Evolutionary conservation across 2,888 invertebrate genomes (phyloP), one percentile per base, ranked within the genome.

Genomic region (Perithous albicinctus): DNA sequence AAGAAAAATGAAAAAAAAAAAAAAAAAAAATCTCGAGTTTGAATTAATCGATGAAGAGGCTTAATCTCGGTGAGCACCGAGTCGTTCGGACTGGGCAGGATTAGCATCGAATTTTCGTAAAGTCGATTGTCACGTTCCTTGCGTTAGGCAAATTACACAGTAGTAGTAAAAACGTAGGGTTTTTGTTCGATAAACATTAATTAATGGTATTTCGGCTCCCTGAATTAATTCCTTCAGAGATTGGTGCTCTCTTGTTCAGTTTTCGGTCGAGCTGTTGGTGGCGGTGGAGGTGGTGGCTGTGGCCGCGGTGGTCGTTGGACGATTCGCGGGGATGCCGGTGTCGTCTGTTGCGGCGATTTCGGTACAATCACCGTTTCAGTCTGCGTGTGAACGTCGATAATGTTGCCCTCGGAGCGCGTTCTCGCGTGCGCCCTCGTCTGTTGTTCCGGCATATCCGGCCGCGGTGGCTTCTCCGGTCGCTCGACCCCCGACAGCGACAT

Each of bases 351-450:
- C 10, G 89, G 89, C 35, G 91, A 90, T 75, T 90, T 92, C 26
- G 89, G 86, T 20, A 90, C 89, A 78, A 89, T 87, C 41, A 89
- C 87, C 15, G 90, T 89, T 54, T 91, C 89, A 48, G 90, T 90
- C 78, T 91, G 91, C 5, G 90, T 90, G 81, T 92, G 94, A 78
- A 93, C 93, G 86, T 95, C 95, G 82, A 95, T 93, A 87, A 95
- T 95, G 87, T 94, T 95, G 54, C 95, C 95, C 88, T 95, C 95
- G 54, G 95, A 95, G 89, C 95, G 94, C 82, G 95, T 92, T 69
- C 92, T 87, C 10, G 88, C 78, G 76, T 93, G 92, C 2, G 89
- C 90, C 84, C 88, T 89, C 1, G 88, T 85, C n/a, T n/a, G n/a
- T 80, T 72, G 56, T 7, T 85, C 84, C 26, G 86, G 86, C 7